Base-by-base conservation (phyloP, 2,888 invertebrate genomes). In the Limenitis camilla region DNA sequence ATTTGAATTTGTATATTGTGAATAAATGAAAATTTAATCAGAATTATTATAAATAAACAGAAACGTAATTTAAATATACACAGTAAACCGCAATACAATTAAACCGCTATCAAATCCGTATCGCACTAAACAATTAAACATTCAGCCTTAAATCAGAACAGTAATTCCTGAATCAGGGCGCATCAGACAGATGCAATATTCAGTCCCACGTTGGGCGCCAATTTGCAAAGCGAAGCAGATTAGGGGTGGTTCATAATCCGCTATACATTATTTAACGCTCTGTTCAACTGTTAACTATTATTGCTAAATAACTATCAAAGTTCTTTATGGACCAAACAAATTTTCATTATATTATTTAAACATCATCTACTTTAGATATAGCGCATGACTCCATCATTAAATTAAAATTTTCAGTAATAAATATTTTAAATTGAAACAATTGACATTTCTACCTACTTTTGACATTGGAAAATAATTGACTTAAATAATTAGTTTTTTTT, bases 181-280 rank as follows among this genome's bases (percentile, higher is more conserved):
- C 55, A 53, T 48, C 56, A 56, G 57, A 53, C 56, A 38, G 53
- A 49, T 65, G 56, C 58, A 66, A 63, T 62, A 65, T 66, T 61
- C 61, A 66, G 48, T 43, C 54, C 50, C 63, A 52, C 56, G 57
- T 35, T 53, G 63, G 59, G 58, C 60, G 43, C 54, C 54, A 54
- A 56, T 55, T 52, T 58, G 61, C 61, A 59, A 62, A 56, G 55
- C 60, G 52, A 43, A 58, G 46, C 59, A 55, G 62, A 63, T 67
- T 61, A 61, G 53, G 53, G 59, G 53, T 30, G 49, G 49, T 11
- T n/a, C 49, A 49, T 49, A 48, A 47, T 49, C 56, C 52, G 29
- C 36, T 47, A 38, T 62, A 46, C 56, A 63, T 60, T 58, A 63
- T 60, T 60, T 52, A 59, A 41, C 49, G 52, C 35, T 48, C 29